phyloP scores from a whole-genome alignment of 2,113 vertebrate genomes.

The Holacanthus passer region DNA sequence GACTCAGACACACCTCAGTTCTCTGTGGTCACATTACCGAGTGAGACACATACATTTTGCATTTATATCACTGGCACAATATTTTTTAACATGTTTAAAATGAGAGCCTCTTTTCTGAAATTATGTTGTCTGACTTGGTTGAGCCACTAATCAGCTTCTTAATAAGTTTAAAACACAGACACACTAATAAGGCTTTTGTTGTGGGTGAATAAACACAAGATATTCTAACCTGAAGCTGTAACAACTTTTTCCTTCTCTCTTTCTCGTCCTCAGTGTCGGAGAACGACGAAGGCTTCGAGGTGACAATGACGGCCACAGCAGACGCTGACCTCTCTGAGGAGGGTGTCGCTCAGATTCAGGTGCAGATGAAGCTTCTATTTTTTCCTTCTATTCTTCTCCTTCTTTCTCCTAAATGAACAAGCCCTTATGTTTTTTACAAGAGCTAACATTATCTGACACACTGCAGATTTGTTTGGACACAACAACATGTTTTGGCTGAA shows the following conservation, averaged over 20 bases:
- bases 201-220: neutral
- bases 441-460: too few relatives aligned
- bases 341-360: constrained; percentile 93
- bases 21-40: constrained; percentile 93
- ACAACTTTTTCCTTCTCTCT: neutral
- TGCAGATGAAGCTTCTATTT: too few relatives aligned
- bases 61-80: neutral
- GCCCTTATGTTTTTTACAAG: too few relatives aligned
- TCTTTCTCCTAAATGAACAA: too few relatives aligned
- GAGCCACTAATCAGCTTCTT: neutral
- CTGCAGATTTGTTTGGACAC: too few relatives aligned
- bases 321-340: constrained; percentile 90
- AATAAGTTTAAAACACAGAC: neutral
- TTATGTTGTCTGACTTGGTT: too few relatives aligned
- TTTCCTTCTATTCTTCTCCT: too few relatives aligned
- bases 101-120: too few relatives aligned
- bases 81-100: too few relatives aligned
- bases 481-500: neutral
- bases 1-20: constrained; percentile 87
- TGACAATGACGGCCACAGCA: constrained; percentile 95
- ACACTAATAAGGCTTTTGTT: neutral
- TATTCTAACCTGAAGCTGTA: too few relatives aligned
- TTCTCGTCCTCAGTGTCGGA: constrained; percentile 88
- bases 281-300: constrained; percentile 95
- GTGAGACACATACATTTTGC: constrained; percentile 81